Evolutionary conservation across 1,140 invertebrate genomes (phyloP).

Genomic region (Pogonomyrmex barbatus): DNA sequence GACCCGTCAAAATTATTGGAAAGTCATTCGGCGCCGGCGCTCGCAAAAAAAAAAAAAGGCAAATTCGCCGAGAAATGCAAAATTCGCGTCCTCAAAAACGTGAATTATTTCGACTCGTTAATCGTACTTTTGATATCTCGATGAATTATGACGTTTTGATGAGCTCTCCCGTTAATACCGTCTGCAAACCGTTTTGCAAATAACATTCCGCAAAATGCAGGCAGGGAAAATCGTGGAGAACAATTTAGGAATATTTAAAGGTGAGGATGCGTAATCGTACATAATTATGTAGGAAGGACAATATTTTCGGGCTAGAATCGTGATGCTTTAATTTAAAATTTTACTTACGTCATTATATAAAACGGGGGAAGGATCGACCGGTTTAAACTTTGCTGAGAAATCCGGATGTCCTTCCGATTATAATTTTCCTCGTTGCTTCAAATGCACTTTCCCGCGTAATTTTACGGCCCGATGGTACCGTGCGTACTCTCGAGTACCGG

Average conservation of each 20-base stretch:
- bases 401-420: neutral
- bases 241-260: neutral
- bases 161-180: constrained; percentile 27
- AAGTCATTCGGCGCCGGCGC: constrained; percentile 41
- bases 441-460: neutral
- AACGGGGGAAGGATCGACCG: neutral
- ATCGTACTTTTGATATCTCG: constrained; percentile 51
- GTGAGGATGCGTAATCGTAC: too few relatives aligned
- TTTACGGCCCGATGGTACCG: constrained; percentile 23
- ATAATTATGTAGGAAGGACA: neutral
- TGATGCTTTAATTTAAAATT: neutral
- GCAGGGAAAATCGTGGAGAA: neutral
- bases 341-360: neutral
- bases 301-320: neutral
- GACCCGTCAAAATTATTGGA: constrained; percentile 60
- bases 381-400: constrained; percentile 10
- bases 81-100: constrained; percentile 47
- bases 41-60: constrained; percentile 29
- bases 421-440: constrained; percentile 19
- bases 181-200: constrained; percentile 13
- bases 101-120: constrained; percentile 60
- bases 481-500: constrained; percentile 11
- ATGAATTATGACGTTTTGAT: constrained; percentile 55
- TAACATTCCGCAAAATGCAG: neutral
- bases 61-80: constrained; percentile 33